Evolutionary conservation across 2,797 vertebrate species (phyloP).

Genomic region (Neosalanx taihuensis): DNA sequence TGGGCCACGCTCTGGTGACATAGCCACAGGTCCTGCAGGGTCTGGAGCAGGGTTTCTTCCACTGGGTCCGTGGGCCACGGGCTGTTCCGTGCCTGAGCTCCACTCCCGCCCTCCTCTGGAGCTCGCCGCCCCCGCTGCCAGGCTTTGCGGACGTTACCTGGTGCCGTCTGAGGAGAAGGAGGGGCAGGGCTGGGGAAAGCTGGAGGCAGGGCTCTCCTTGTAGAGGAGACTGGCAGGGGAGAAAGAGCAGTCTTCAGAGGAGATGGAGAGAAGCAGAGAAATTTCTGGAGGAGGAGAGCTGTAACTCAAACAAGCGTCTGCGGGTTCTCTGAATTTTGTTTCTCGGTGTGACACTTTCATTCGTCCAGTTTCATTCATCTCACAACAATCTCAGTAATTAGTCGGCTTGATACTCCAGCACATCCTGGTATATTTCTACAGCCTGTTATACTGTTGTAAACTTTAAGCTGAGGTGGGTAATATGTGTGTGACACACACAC

Average conservation of each 20-base stretch:
- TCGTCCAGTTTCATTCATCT: background rate
- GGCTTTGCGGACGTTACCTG: background rate
- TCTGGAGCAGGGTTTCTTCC: conserved; percentile 3
- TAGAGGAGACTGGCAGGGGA: background rate
- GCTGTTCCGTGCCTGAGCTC: background rate
- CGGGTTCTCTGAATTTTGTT: background rate
- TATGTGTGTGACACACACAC: background rate
- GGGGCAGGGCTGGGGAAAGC: background rate
- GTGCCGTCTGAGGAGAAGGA: background rate
- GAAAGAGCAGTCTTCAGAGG: conserved; percentile 1
- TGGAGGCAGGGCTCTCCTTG: background rate
- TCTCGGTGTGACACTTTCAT: no score
- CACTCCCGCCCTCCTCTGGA: background rate
- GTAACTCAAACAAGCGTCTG: background rate
- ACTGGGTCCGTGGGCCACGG: background rate
- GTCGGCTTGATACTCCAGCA: no score
- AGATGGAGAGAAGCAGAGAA: background rate
- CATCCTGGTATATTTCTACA: no score
- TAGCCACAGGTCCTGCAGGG: conserved; percentile 2
- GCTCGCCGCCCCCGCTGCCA: background rate
- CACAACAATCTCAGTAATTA: background rate
- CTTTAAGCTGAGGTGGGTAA: background rate
- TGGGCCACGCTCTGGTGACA: background rate
- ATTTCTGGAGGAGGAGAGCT: background rate
- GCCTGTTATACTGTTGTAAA: background rate